Conservation (phyloP, 2,797 vertebrate species). For the Pseudochaenichthys georgianus region DNA sequence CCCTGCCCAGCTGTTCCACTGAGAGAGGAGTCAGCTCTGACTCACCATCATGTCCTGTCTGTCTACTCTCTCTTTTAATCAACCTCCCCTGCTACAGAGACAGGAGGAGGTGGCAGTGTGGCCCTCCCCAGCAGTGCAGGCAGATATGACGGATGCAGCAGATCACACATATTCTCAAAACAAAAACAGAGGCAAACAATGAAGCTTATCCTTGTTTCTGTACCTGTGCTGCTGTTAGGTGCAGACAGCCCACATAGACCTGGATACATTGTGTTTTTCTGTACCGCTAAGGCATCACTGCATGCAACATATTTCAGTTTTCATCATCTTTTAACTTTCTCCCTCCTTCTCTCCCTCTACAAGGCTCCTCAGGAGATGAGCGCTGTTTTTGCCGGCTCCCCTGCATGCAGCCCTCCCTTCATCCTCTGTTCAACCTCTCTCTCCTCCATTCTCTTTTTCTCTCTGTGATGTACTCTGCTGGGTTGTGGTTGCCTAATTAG, state of each 20-base stretch:
- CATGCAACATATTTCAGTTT: conserved; percentile 51
- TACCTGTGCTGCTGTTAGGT: conserved; percentile 46
- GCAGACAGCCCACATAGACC: conserved; percentile 19
- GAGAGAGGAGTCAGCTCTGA: conserved; percentile 47
- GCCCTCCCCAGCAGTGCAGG: conserved; percentile 9
- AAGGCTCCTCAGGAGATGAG: conserved; percentile 56
- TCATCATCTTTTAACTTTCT: conserved; percentile 46
- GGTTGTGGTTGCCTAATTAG: conserved; percentile 90
- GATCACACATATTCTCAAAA: conserved; percentile 41
- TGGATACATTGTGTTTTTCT: conserved; percentile 47
- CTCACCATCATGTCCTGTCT: conserved; percentile 25
- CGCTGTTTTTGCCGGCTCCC: conserved; percentile 48
- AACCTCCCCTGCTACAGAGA: conserved; percentile 42
- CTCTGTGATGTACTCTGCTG: conserved; percentile 82
- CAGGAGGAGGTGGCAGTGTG: conserved; percentile 20
- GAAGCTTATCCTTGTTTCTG: conserved; percentile 41
- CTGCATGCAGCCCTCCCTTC: conserved; percentile 48
- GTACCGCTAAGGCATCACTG: conserved; percentile 32
- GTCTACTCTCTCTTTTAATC: conserved; percentile 43
- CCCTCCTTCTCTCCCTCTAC: conserved; percentile 29
- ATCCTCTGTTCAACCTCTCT: conserved; percentile 52
- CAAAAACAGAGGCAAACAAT: conserved; percentile 24
- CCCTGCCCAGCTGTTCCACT: conserved; percentile 60
- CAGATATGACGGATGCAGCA: conserved; percentile 40
- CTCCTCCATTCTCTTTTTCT: conserved; percentile 49